Base-by-base conservation (phyloP, 1,140 invertebrate genomes). In the Doryteuthis pealeii region DNA sequence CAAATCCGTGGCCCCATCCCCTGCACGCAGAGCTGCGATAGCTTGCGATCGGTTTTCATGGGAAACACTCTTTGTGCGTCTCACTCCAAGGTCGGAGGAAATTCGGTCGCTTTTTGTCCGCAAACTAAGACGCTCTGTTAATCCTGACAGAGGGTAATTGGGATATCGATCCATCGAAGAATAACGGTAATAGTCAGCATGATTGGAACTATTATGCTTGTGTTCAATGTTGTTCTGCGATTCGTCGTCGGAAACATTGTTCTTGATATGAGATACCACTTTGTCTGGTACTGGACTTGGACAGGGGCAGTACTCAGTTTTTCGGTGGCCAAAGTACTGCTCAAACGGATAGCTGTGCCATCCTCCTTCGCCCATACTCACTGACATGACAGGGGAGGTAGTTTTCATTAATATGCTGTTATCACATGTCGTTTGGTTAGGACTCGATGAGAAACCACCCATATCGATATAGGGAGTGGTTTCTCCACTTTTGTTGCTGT, bases 391-490 rank as follows among this genome's bases (percentile, higher is more conserved):
- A 0, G 28, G 66, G n/a, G 66, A 68, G 66, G n/a, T 68, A 68
- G 74, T 78, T 80, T 12, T 78, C 69, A 66, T 32, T 35, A 72
- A 30, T 70, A 62, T 40, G 66, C 73, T 12, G 40, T 67, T n/a
- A 26, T 43, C 45, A 54, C 62, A 30, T 62, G 77, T 79, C 12
- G 78, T 75, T 15, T 79, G 67, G 74, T 77, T 80, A 31, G 72
- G 76, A 30, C 62, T 69, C 26, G 74, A 75, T 75, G 77, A 77
- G 33, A 54, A 71, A 35, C 71, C 32, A 65, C 58, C 35, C 72
- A 74, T 33, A 70, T 65, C 71, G 76, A 75, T 68, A 75, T 75
- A 66, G 70, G 69, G 32, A 71, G 45, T 49, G 71, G 45, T 22
- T 70, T 58, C 43, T 54, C 49, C 49, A 74, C 68, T 49, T 62